Base-by-base conservation (phyloP, 2,113 vertebrate genomes). In the Syngnathus floridae region DNA sequence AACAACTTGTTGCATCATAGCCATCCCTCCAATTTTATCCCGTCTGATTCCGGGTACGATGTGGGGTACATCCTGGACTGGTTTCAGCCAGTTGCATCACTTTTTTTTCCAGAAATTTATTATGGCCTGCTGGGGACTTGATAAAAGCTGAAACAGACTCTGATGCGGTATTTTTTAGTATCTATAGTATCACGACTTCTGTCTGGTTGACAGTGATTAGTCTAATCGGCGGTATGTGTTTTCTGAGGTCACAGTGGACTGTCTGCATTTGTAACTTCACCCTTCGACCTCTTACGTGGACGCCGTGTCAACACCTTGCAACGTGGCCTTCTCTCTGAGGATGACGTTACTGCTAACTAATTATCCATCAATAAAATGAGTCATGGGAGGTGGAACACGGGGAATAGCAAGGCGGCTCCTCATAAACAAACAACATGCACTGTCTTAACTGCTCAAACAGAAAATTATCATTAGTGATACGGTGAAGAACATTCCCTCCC, bases 311-410 rank as follows among this genome's bases (percentile, higher is more conserved):
- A 63, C 62, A 69, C 45, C 58, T 75, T 35, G 68, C 70, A 62
- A 45, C 35, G 7, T 2, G 4, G 31, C 19, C 7, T 6, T 14
- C 19, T 43, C 41, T 59, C 19, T 9, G 35, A 31, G 13, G 13
- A 57, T 37, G 60, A 58, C 35, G 21, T 31, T 64, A 54, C 55
- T 55, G 61, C 67, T 55, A 61, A 41, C 19, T 70, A 31, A 74
- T 67, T 46, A 62, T 57, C 66, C 21, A 21, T 57, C 57, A 78
- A 64, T 76, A 64, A 77, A 78, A 59, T 51, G 31, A 31, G 58
- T 70, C 41, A 46, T 43, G 64, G 67, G 64, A 71, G 43, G 31
- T 43, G 52, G 63, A 65, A 51, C 1, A 17, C n/a, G 21, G 51
- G 22, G 19, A 70, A 31, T 48, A 22, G 35, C 1, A 40, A 51